Percentiles rank a stretch among this genome's conserved stretches.
Conservation (phyloP, 2,888 invertebrate species). For the Andrena dorsata region DNA sequence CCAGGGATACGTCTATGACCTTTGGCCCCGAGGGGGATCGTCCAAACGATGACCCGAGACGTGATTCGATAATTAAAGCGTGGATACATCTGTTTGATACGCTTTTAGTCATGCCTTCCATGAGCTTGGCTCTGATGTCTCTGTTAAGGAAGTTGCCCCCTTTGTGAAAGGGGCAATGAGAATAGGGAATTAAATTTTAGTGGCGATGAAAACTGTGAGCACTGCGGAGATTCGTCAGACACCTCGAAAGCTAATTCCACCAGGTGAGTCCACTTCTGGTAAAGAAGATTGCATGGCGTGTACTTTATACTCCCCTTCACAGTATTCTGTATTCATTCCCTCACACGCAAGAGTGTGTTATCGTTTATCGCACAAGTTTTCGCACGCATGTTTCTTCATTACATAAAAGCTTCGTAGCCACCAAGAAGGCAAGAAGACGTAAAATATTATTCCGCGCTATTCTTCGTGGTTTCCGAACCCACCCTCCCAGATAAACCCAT, state of each 20-base stretch:
- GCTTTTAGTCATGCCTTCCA: neutral
- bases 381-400: neutral
- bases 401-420: neutral
- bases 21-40: conserved; percentile 22
- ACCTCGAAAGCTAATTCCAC: no score
- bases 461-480: neutral
- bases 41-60: conserved; percentile 6
- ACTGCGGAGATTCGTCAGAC: no score
- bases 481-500: neutral
- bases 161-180: neutral
- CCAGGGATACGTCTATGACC: conserved; percentile 42
- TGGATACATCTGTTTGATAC: conserved; percentile 41
- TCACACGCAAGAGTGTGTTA: neutral
- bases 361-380: neutral
- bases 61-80: conserved; percentile 52
- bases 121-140: neutral
- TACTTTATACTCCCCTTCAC: neutral
- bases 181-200: no score
- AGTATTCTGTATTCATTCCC: neutral
- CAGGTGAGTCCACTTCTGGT: no score
- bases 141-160: neutral
- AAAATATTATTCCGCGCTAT: conserved; percentile 42
- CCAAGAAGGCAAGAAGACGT: neutral
- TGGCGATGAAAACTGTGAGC: no score
- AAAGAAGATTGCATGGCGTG: no score